Evolutionary conservation across 2,888 invertebrate species (phyloP).

Genomic region (Trisateles emortualis): DNA sequence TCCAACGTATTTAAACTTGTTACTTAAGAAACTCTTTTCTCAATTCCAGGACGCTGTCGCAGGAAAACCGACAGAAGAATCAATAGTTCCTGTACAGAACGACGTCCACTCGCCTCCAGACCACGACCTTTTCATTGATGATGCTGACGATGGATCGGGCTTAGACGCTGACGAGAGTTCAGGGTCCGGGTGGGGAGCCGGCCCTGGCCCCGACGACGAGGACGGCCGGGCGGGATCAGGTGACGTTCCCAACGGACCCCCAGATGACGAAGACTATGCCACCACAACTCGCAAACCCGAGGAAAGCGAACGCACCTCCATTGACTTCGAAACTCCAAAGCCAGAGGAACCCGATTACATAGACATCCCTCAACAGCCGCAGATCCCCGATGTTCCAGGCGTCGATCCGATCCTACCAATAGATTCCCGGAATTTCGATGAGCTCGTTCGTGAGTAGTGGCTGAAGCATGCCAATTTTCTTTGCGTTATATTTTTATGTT

Average conservation of each 20-base stretch:
- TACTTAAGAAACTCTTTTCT: constrained; percentile 12
- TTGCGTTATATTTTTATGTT: constrained; percentile 62
- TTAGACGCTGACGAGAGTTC: constrained; percentile 94
- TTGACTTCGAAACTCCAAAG: constrained; percentile 22
- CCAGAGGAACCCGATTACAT: constrained; percentile 38
- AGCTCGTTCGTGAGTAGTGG: constrained; percentile 85
- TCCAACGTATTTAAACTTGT: too few relatives aligned
- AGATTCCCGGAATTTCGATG: constrained; percentile 63
- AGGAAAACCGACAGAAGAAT: constrained; percentile 67
- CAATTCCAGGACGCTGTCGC: constrained; percentile 75
- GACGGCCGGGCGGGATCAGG: constrained; percentile 82
- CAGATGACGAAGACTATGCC: constrained; percentile 82
- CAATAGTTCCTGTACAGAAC: constrained; percentile 65
- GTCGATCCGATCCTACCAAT: constrained; percentile 63
- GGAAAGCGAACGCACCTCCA: constrained; percentile 34
- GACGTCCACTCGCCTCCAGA: constrained; percentile 79
- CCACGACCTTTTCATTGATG: constrained; percentile 92
- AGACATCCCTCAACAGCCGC: constrained; percentile 39
- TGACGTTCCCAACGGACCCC: constrained; percentile 66
- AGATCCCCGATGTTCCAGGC: constrained; percentile 45
- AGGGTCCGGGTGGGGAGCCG: constrained; percentile 92
- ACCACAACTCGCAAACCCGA: constrained; percentile 46
- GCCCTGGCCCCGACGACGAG: constrained; percentile 93
- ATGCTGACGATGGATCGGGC: constrained; percentile 89
- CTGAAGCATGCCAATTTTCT: constrained; percentile 83